Evolutionary conservation across 2,113 vertebrate species (phyloP).

Genomic region (Trematomus loennbergii): DNA sequence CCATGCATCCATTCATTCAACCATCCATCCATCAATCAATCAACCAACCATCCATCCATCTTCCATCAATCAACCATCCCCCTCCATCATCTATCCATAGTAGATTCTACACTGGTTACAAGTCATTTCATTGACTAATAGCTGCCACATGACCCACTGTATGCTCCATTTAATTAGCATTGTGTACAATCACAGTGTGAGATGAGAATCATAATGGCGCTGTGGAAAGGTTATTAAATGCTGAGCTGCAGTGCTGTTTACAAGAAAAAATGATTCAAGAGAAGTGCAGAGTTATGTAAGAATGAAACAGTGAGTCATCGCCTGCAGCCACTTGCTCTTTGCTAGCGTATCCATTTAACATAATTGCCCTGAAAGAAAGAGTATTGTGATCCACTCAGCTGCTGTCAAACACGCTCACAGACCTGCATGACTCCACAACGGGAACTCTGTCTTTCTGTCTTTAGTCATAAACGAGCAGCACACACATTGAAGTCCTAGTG

Average conservation of each 20-base stretch:
- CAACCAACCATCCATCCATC: no score
- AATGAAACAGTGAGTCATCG: slow-evolving; percentile 27
- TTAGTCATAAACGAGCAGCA: slow-evolving; percentile 8
- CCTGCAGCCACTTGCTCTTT: slow-evolving; percentile 17
- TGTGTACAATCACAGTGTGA: background rate
- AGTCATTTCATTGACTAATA: no score
- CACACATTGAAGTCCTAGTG: no score
- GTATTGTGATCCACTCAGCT: background rate
- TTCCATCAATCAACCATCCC: no score
- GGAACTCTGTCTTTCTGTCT: background rate
- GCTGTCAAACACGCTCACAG: background rate
- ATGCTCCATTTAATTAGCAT: background rate
- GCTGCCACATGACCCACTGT: background rate
- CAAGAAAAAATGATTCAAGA: slow-evolving; percentile 21
- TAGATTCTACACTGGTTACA: no score
- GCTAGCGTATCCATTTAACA: slow-evolving; percentile 10
- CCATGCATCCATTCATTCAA: no score
- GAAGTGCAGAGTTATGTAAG: background rate
- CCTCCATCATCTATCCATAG: no score
- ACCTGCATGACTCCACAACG: background rate
- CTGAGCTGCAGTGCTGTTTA: background rate
- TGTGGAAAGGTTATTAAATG: slow-evolving; percentile 13
- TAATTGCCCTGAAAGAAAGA: background rate
- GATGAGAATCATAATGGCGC: slow-evolving; percentile 12
- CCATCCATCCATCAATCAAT: no score